Conservation (phyloP, 2,888 invertebrate genomes). For the Polia nebulosa region DNA sequence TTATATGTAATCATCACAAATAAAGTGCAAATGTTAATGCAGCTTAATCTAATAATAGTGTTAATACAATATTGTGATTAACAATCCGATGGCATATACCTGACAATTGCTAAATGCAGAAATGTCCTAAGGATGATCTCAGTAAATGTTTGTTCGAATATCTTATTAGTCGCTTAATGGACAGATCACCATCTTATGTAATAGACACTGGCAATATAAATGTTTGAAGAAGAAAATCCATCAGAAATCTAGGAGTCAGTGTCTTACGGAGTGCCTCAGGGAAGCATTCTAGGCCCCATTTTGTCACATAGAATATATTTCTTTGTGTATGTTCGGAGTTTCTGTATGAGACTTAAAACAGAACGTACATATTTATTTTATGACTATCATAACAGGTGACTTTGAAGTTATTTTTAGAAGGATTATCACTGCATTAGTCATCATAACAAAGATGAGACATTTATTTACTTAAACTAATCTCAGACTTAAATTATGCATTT, state of each 20-base stretch:
- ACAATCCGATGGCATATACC: conserved; percentile 45
- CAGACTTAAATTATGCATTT: conserved; percentile 13
- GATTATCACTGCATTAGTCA: conserved; percentile 30
- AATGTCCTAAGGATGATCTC: conserved; percentile 26
- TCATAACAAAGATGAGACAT: conserved; percentile 14
- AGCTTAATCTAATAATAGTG: conserved; percentile 22
- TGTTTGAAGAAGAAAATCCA: no score
- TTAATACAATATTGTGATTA: conserved; percentile 24
- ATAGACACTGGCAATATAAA: no score
- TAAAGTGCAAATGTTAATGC: not conserved
- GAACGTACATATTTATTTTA: no score
- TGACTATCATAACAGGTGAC: conserved; percentile 20
- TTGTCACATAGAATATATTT: no score
- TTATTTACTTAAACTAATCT: conserved; percentile 24
- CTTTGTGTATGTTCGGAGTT: no score
- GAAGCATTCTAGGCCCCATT: no score
- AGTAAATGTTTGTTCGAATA: conserved; percentile 24
- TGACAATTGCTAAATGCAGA: conserved; percentile 5
- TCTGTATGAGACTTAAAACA: no score
- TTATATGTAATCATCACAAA: not conserved
- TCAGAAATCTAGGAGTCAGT: no score
- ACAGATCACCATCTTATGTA: not conserved
- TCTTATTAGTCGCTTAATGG: not conserved
- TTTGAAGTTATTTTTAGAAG: conserved; percentile 23
- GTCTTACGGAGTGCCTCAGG: no score